Evolutionary conservation across 2,113 vertebrate species (phyloP).

Genomic region (Hirundichthys speculiger): DNA sequence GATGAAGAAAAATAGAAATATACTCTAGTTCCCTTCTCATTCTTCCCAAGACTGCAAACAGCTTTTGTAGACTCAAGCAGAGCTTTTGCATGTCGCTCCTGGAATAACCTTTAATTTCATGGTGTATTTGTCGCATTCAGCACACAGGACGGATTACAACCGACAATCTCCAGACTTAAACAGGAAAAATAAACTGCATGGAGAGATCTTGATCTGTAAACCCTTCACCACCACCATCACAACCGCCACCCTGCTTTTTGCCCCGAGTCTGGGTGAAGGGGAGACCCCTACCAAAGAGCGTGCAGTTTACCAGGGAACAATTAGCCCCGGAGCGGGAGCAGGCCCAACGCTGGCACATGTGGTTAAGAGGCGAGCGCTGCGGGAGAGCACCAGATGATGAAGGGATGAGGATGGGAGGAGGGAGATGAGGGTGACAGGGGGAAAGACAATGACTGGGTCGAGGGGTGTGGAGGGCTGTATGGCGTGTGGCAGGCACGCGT

Average conservation of each 20-base stretch:
- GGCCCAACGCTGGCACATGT: conserved; percentile 87
- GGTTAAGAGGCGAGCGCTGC: conserved; percentile 87
- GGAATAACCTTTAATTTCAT: conserved; percentile 83
- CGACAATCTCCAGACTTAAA: conserved; percentile 75
- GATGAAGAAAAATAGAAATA: conserved; percentile 21
- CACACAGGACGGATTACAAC: conserved; percentile 79
- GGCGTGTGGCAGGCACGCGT: conserved; percentile 84
- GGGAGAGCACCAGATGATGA: conserved; percentile 91
- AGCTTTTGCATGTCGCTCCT: conserved; percentile 65
- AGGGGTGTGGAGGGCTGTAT: conserved; percentile 72
- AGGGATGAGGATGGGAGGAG: conserved; percentile 84
- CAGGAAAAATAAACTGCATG: conserved; percentile 66
- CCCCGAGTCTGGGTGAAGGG: conserved; percentile 51
- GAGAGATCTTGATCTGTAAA: conserved; percentile 66
- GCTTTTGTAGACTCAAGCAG: conserved; percentile 57
- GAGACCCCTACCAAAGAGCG: conserved; percentile 71
- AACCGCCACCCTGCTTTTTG: conserved; percentile 51
- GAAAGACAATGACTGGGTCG: conserved; percentile 71
- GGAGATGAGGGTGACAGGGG: conserved; percentile 70
- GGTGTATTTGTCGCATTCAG: conserved; percentile 82
- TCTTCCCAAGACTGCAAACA: conserved; percentile 56
- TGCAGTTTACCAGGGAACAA: conserved; percentile 88
- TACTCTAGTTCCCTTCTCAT: conserved; percentile 8
- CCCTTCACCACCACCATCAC: conserved; percentile 10
- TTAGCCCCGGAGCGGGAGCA: conserved; percentile 90